phyloP scores from a whole-genome alignment of 2,113 vertebrate genomes.

The Dipodomys merriami region DNA sequence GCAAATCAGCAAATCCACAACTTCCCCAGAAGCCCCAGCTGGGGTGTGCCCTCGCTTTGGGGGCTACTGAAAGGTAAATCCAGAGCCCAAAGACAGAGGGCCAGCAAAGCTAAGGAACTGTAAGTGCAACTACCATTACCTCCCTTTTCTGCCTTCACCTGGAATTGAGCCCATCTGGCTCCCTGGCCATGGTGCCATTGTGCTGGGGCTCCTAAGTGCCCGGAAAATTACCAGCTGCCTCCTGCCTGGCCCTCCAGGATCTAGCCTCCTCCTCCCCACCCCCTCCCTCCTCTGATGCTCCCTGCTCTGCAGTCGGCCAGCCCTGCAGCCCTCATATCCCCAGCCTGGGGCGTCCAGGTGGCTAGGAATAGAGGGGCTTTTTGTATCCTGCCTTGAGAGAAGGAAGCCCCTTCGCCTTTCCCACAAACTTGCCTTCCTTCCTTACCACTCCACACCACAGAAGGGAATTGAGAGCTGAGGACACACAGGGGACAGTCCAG shows the following conservation, averaged over 20 bases:
- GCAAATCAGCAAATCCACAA: slow-evolving; percentile 66
- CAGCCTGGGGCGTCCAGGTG: slow-evolving; percentile 54
- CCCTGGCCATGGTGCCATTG: slow-evolving; percentile 2
- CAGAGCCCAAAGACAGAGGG: background rate
- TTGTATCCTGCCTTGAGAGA: slow-evolving; percentile 59
- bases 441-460: slow-evolving; percentile 53
- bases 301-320: slow-evolving; percentile 13
- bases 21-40: slow-evolving; percentile 58
- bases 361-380: slow-evolving; percentile 72
- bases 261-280: background rate
- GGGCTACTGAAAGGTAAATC: slow-evolving; percentile 60
- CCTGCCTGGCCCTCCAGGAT: background rate
- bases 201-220: slow-evolving; percentile 43
- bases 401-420: slow-evolving; percentile 61
- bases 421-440: background rate
- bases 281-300: slow-evolving; percentile 16
- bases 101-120: background rate
- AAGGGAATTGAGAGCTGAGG: slow-evolving; percentile 18
- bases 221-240: slow-evolving; percentile 68
- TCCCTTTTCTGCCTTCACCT: slow-evolving; percentile 2
- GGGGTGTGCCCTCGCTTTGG: slow-evolving; percentile 21
- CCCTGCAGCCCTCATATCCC: background rate
- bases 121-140: background rate
- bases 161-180: slow-evolving; percentile 61
- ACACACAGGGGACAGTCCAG: slow-evolving; percentile 44